Percentiles rank a stretch among this genome's conserved stretches.
phyloP scores from a whole-genome alignment of 1,140 invertebrate genomes.

The Drosophila tani region DNA sequence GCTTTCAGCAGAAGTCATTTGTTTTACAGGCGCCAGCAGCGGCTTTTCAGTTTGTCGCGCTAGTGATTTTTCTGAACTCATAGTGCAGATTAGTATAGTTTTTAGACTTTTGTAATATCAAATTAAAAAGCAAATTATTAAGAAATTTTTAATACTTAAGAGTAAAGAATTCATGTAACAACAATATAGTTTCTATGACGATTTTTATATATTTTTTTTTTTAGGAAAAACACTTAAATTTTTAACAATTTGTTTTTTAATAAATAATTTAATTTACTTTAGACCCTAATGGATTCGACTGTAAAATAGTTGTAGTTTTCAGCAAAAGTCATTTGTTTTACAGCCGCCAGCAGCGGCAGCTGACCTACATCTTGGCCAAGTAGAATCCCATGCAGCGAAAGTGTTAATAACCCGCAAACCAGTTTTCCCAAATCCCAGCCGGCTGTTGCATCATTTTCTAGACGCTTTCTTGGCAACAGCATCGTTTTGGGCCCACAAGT shows the following conservation, averaged over 20 bases:
- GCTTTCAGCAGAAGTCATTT: too few relatives aligned
- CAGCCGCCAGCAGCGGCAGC: slow-evolving; percentile 33
- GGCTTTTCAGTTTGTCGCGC: too few relatives aligned
- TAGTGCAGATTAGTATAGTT: too few relatives aligned
- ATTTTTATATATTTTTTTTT: too few relatives aligned
- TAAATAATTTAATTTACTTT: background rate
- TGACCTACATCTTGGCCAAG: slow-evolving; percentile 69
- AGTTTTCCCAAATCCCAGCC: slow-evolving; percentile 54
- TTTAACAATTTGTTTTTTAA: background rate
- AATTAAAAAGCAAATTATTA: too few relatives aligned
- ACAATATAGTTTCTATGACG: too few relatives aligned
- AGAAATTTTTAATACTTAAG: too few relatives aligned
- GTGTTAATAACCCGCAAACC: slow-evolving; percentile 78
- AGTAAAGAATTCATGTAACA: too few relatives aligned
- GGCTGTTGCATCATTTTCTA: slow-evolving; percentile 72
- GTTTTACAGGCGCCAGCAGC: too few relatives aligned
- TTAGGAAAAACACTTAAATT: background rate
- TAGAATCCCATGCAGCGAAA: slow-evolving; percentile 75
- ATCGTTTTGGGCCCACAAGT: slow-evolving; percentile 6
- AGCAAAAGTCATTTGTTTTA: slow-evolving; percentile 25
- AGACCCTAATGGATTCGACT: background rate
- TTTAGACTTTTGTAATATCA: too few relatives aligned
- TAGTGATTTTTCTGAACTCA: too few relatives aligned
- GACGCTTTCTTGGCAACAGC: slow-evolving; percentile 71
- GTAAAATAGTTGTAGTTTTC: background rate